Percentiles rank a stretch among this genome's conserved stretches.
phyloP scores from a whole-genome alignment of 2,888 invertebrate species.

The Ditula angustiorana region DNA sequence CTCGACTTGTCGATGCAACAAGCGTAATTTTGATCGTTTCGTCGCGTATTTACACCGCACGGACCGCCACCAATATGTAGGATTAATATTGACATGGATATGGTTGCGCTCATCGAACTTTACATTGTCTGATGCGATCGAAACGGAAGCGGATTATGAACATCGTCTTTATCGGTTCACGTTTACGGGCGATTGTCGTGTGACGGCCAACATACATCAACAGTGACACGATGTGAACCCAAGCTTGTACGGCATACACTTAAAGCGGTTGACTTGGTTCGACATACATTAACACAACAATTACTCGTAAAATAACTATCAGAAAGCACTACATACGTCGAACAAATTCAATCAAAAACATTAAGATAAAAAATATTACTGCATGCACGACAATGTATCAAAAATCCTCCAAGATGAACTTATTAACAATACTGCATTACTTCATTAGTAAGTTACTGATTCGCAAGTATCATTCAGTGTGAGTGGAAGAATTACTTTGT shows the following conservation, averaged over 20 bases:
- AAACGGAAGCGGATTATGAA: conserved; percentile 67
- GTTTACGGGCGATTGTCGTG: conserved; percentile 55
- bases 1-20: conserved; percentile 61
- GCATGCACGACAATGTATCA: conserved; percentile 80
- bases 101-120: conserved; percentile 59
- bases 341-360: conserved; percentile 71
- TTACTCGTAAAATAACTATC: conserved; percentile 23
- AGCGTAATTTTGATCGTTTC: conserved; percentile 51
- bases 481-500: conserved; percentile 42
- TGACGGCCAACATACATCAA: conserved; percentile 42
- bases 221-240: conserved; percentile 64
- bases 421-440: conserved; percentile 48
- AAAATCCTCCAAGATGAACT: conserved; percentile 73
- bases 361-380: conserved; percentile 70
- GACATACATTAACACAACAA: conserved; percentile 45
- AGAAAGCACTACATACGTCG: conserved; percentile 48
- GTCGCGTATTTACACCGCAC: conserved; percentile 56
- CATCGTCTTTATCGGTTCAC: conserved; percentile 64
- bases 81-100: conserved; percentile 82
- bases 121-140: conserved; percentile 72
- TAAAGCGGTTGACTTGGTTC: conserved; percentile 71
- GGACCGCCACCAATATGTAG: conserved; percentile 73
- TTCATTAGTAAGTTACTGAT: conserved; percentile 46
- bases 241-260: conserved; percentile 77
- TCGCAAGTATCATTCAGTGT: conserved; percentile 47